phyloP scores from a whole-genome alignment of 1,140 invertebrate species.

The Phenacoccus solenopsis region DNA sequence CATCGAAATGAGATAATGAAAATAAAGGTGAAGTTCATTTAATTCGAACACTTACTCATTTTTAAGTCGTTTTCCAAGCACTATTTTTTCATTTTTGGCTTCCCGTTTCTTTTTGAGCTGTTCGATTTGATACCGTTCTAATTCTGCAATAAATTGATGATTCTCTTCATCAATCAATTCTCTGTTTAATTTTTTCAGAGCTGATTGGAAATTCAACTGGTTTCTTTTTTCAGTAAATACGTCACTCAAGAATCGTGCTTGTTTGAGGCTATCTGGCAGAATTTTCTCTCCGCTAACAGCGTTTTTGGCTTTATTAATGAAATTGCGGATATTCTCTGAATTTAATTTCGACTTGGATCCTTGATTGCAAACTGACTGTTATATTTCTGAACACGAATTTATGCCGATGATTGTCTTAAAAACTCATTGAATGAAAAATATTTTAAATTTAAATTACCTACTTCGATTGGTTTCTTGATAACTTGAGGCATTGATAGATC shows the following conservation, averaged over 20 bases:
- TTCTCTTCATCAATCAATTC: neutral
- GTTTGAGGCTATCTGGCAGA: neutral
- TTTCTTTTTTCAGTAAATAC: constrained; percentile 2
- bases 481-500: neutral
- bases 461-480: neutral
- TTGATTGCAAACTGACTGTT: neutral
- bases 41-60: neutral
- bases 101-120: neutral
- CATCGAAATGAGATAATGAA: neutral
- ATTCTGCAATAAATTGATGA: neutral
- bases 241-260: neutral
- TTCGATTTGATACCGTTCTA: neutral
- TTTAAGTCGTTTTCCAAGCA: neutral
- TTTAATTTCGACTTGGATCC: neutral
- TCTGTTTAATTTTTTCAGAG: neutral
- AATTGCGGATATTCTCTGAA: neutral
- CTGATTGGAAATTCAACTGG: neutral
- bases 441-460: too few species aligned
- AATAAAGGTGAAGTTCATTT: neutral
- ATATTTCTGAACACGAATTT: neutral
- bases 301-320: neutral
- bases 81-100: neutral
- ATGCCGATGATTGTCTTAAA: too few species aligned
- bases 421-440: too few species aligned
- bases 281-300: neutral